Base-by-base conservation (phyloP, 2,888 invertebrate genomes). In the Pollenia griseotomentosa region DNA sequence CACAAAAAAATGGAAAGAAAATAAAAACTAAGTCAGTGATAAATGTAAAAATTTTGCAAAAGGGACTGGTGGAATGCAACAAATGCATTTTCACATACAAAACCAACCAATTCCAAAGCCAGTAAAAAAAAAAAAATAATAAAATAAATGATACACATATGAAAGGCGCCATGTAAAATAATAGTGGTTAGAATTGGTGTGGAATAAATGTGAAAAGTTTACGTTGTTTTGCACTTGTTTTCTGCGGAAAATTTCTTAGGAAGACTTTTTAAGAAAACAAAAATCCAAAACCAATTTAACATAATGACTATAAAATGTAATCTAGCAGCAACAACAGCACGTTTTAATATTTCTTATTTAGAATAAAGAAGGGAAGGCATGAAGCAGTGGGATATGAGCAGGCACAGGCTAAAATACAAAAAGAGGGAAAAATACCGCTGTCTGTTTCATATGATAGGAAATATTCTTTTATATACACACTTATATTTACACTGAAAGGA, bases 261-360 rank as follows among this genome's bases (percentile, higher is more conserved):
- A 66, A 65, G 33, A 68, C 5, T 53, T 59, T n/a, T 46, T 14
- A 48, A 42, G 42, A 65, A 46, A 61, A 83, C 61, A 74, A 55
- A 80, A 44, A 70, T 53, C 77, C 42, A 63, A 70, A 71, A 55
- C 57, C 73, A 73, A 85, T 82, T 87, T 82, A 74, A 78, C 55
- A 77, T 63, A 84, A 84, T 84, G 81, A 68, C 61, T 80, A 53
- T 66, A 51, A 81, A 70, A 80, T 83, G 40, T 75, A 70, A 77
- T 77, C 59, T 23, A 61, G 65, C 65, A 55, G 59, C 23, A 66
- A 16, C 48, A 19, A 51, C 9, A 46, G 51, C 77, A 71, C 57
- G 57, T 79, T 75, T 51, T 80, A 51, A 75, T 65, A 71, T 73
- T 66, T 75, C 33, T 44, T 23, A 48, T 73, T 59, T 19, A 11